Evolutionary conservation across 2,113 vertebrate genomes (phyloP), one percentile per base, ranked within the genome.

Genomic region (Marcusenius ussheri): DNA sequence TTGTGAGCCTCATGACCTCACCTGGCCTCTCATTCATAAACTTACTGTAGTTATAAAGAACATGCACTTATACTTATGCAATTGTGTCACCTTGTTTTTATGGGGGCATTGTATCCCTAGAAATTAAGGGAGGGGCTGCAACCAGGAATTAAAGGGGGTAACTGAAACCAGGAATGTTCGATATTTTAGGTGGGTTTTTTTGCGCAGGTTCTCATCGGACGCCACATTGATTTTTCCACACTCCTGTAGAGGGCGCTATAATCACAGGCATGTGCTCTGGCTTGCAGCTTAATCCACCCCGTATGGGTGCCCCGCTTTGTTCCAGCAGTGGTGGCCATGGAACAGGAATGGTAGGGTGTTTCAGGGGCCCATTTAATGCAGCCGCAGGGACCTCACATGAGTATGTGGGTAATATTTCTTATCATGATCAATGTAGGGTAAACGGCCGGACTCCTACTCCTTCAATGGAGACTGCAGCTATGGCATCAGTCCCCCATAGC

Each of bases 341-440:
- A 70, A 4, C n/a, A 11, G n/a, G 9, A 70, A 70, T 70, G 62
- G 27, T 27, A 31, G 62, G 62, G 3, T 8, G 74, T 19, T 80
- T 42, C 35, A 80, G 39, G 5, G 35, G 35, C 35, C 35, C 27
- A 27, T 70, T 70, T 11, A 70, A 31, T 70, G 62, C 27, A 70
- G 62, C 62, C n/a, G n/a, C 10, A 11, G 62, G 62, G 74, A 39
- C 35, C 74, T 80, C 2, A 15, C 35, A 80, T 31, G 88, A 58
- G n/a, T 74, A n/a, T 6, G 47, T 50, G 31, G 39, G 17, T 80
- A 56, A 51, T 27, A 9, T 47, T 84, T 80, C 77, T 9, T 83
- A 46, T 47, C 21, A 83, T 83, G 88, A 86, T 21, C 56, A 42
- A 66, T 56, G 62, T 50, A 87, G 89, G 47, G 77, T 90, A 89